A percentile compares a stretch with the other conserved stretches of the same genome.
phyloP scores from a whole-genome alignment of 2,888 invertebrate species.

The Cataglyphis livida region DNA sequence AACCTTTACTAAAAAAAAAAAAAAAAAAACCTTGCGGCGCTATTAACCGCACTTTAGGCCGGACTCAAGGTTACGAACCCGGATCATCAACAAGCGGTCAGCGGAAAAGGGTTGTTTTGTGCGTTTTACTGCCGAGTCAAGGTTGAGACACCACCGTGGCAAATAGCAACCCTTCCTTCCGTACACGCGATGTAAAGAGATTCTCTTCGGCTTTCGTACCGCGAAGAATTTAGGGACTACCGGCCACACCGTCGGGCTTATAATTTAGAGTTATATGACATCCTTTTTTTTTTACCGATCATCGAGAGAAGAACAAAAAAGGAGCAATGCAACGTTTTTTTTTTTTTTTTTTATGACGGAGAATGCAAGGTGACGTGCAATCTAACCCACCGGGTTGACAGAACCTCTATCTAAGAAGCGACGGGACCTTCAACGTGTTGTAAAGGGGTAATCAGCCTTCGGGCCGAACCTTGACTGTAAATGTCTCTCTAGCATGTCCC shows the following conservation, averaged over 20 bases:
- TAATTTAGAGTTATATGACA: slow-evolving; percentile 74
- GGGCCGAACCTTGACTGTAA: slow-evolving; percentile 80
- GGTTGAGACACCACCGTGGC: slow-evolving; percentile 63
- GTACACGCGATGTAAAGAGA: slow-evolving; percentile 54
- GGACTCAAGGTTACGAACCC: slow-evolving; percentile 58
- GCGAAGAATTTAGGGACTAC: slow-evolving; percentile 77
- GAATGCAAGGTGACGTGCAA: slow-evolving; percentile 51
- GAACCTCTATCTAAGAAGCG: slow-evolving; percentile 30
- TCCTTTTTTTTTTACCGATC: slow-evolving; percentile 60
- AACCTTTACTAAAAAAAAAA: background rate
- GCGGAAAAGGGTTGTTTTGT: slow-evolving; percentile 79
- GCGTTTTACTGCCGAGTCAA: slow-evolving; percentile 68
- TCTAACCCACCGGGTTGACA: slow-evolving; percentile 36
- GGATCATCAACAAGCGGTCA: slow-evolving; percentile 14
- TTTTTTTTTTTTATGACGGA: slow-evolving; percentile 34
- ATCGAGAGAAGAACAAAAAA: slow-evolving; percentile 13
- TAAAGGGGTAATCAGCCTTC: slow-evolving; percentile 85
- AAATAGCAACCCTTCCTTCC: slow-evolving; percentile 80
- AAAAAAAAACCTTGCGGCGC: background rate
- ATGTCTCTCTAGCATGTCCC: slow-evolving; percentile 73
- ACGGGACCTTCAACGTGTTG: slow-evolving; percentile 81
- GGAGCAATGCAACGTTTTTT: slow-evolving; percentile 40
- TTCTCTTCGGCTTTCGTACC: slow-evolving; percentile 46
- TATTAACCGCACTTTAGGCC: slow-evolving; percentile 45
- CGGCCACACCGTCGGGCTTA: slow-evolving; percentile 43